These are phyloP conservation scores for Yponomeuta plumbellus DNA, from an alignment of 2,888 invertebrate genomes.

Conservation along the genomic window DNA sequence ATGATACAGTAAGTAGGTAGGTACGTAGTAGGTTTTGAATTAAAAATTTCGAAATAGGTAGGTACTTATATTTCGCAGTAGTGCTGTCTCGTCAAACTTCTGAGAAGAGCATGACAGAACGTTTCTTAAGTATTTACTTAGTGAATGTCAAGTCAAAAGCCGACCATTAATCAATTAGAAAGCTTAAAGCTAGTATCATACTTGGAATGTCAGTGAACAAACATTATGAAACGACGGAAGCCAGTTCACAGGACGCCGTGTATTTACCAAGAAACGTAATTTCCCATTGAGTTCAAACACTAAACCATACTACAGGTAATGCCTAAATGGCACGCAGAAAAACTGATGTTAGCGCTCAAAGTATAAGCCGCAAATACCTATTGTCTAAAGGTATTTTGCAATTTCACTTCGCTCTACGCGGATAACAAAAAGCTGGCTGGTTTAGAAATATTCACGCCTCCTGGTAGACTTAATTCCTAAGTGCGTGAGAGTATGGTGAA, in stretches of 20 bases:
- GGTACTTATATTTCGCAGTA: no score
- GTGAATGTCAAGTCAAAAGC: no score
- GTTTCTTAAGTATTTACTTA: no score
- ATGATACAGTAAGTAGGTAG: no score
- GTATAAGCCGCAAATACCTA: background rate
- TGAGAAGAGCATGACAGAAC: no score
- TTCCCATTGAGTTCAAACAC: conserved; percentile 1
- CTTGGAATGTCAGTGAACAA: background rate
- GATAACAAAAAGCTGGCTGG: background rate
- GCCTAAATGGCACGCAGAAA: background rate
- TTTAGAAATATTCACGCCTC: background rate
- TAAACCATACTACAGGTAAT: background rate
- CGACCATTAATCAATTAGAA: no score
- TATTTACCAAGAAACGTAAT: conserved; percentile 2
- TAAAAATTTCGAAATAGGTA: no score
- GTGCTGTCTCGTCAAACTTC: no score
- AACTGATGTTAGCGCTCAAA: background rate
- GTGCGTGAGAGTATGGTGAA: no score
- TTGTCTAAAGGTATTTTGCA: background rate
- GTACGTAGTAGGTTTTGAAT: no score
- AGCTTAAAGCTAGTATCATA: no score
- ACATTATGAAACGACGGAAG: background rate
- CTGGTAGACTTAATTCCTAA: background rate
- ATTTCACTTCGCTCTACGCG: background rate
- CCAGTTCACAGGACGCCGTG: background rate